phyloP scores from a whole-genome alignment of 1,140 invertebrate genomes.

The Drosophila repletoides region DNA sequence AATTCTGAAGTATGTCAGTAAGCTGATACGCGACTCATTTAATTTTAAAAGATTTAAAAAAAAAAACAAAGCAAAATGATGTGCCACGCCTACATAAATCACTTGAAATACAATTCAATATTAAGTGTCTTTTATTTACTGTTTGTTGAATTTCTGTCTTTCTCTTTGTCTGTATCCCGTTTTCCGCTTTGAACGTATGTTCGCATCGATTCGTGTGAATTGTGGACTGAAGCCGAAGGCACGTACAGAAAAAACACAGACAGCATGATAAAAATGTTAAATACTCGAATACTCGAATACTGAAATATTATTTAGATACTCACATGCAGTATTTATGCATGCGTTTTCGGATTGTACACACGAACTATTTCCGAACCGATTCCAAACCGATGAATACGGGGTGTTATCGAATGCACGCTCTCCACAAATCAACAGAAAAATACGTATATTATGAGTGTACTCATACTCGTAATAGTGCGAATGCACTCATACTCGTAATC shows the following conservation, averaged over 20 bases:
- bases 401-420: not conserved
- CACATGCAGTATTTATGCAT: constrained; percentile 17
- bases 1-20: no score
- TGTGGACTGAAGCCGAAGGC: constrained; percentile 54
- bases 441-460: not conserved
- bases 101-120: constrained; percentile 36
- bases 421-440: constrained; percentile 13
- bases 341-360: constrained; percentile 23
- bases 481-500: constrained; percentile 2
- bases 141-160: not conserved
- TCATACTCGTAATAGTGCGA: constrained; percentile 3
- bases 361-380: constrained; percentile 7
- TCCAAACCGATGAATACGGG: constrained; percentile 7
- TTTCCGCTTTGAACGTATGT: constrained; percentile 28
- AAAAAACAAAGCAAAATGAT: no score
- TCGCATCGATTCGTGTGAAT: constrained; percentile 62
- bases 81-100: constrained; percentile 21
- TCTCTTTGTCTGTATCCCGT: not conserved
- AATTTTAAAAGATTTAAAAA: no score
- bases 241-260: constrained; percentile 53
- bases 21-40: no score
- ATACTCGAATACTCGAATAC: no score
- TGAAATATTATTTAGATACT: constrained; percentile 33
- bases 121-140: constrained; percentile 14
- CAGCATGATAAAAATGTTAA: constrained; percentile 51